Evolutionary conservation across 2,797 vertebrate species (phyloP).

Genomic region (Sylvilagus floridanus): DNA sequence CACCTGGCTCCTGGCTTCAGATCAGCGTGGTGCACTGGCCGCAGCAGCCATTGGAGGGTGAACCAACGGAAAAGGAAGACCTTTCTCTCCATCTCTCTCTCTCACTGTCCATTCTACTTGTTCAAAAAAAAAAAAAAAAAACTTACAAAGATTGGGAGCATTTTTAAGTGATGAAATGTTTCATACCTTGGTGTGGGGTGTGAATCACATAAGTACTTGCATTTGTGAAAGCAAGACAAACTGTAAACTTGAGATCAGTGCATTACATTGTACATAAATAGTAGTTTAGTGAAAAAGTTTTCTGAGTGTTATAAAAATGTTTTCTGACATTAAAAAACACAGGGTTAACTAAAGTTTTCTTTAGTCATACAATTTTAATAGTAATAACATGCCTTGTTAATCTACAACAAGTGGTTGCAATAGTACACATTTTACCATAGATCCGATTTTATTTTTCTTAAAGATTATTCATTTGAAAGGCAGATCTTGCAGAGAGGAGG

Average conservation of each 20-base stretch:
- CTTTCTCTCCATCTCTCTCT: no score
- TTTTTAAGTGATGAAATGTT: background rate
- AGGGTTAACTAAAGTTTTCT: background rate
- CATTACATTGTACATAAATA: background rate
- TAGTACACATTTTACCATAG: background rate
- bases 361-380: background rate
- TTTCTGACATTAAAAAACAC: background rate
- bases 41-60: no score
- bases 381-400: background rate
- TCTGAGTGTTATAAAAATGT: background rate
- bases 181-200: background rate
- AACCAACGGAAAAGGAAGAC: no score
- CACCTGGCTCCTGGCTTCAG: no score
- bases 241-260: background rate
- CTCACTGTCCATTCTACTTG: no score
- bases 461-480: no score
- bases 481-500: no score
- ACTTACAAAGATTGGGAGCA: background rate
- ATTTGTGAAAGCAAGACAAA: constrained; percentile 31
- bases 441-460: no score
- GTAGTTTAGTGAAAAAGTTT: background rate
- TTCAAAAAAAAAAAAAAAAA: no score
- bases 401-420: background rate
- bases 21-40: accelerated
- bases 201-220: background rate